phyloP scores from a whole-genome alignment of 2,888 invertebrate genomes.

The Smittia aterrima region DNA sequence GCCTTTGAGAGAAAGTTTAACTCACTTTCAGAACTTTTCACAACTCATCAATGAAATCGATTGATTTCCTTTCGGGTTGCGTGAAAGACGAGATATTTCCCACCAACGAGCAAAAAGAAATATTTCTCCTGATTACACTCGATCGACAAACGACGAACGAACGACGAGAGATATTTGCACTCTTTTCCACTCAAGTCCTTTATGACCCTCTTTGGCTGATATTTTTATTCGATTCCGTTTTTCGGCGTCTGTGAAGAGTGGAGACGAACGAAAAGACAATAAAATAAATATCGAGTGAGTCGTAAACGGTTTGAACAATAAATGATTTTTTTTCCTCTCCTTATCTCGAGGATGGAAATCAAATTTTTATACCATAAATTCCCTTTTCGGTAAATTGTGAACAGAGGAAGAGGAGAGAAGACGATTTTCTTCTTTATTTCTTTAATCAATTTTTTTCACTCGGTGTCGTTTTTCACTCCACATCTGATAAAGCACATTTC shows the following conservation, averaged over 20 bases:
- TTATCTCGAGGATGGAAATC: constrained; percentile 29
- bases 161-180: not conserved
- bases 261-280: constrained; percentile 20
- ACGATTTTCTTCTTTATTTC: constrained; percentile 34
- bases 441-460: constrained; percentile 41
- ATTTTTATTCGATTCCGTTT: not conserved
- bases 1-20: no score
- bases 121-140: not conserved
- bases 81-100: no score
- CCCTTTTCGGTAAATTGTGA: constrained; percentile 6
- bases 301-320: constrained; percentile 18
- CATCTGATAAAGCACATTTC: constrained; percentile 36
- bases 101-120: no score
- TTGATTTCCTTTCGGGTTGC: no score
- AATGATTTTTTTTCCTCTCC: constrained; percentile 8
- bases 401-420: not conserved
- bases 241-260: not conserved
- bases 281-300: constrained; percentile 31
- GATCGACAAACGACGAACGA: not conserved
- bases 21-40: no score
- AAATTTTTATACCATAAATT: constrained; percentile 38
- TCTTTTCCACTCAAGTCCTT: not conserved
- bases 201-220: not conserved
- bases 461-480: constrained; percentile 37
- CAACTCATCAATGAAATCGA: no score